Percentiles rank a stretch among this genome's conserved stretches.
These are phyloP conservation scores for Oncorhynchus kisutch DNA, from an alignment of 2,113 vertebrate species.

Conservation along the genomic window DNA sequence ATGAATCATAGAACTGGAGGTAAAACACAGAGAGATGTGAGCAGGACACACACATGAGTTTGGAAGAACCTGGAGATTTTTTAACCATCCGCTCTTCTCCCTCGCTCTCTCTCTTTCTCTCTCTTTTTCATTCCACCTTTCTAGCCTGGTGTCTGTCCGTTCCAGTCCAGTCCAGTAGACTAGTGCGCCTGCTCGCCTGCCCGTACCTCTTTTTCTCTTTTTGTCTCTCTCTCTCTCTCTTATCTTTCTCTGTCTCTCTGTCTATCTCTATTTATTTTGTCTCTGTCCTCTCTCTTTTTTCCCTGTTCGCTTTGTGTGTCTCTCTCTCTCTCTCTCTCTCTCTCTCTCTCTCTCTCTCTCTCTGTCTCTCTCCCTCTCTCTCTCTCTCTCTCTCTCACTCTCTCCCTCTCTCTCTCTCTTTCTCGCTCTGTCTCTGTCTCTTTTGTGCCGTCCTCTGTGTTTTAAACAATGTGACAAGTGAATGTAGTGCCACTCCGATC, in stretches of 20 bases:
- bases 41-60: neutral
- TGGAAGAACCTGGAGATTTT: neutral
- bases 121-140: conserved; percentile 63
- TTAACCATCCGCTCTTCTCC: neutral
- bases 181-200: conserved; percentile 59
- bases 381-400: neutral
- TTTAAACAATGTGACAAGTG: neutral
- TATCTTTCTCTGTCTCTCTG: conserved; percentile 23
- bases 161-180: conserved; percentile 70
- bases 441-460: conserved; percentile 12
- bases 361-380: conserved; percentile 1
- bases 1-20: neutral
- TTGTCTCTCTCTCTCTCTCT: conserved; percentile 11
- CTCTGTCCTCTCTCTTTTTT: conserved; percentile 2
- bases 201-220: conserved; percentile 53
- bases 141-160: conserved; percentile 65
- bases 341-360: conserved; percentile 18
- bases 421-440: neutral
- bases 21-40: neutral
- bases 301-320: conserved; percentile 1
- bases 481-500: neutral
- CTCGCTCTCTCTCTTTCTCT: conserved; percentile 38
- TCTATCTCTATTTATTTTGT: conserved; percentile 20
- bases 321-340: neutral
- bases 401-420: neutral